These are phyloP conservation scores for Leptinotarsa lineolata DNA, from an alignment of 1,140 invertebrate genomes.

Conservation along the genomic window DNA sequence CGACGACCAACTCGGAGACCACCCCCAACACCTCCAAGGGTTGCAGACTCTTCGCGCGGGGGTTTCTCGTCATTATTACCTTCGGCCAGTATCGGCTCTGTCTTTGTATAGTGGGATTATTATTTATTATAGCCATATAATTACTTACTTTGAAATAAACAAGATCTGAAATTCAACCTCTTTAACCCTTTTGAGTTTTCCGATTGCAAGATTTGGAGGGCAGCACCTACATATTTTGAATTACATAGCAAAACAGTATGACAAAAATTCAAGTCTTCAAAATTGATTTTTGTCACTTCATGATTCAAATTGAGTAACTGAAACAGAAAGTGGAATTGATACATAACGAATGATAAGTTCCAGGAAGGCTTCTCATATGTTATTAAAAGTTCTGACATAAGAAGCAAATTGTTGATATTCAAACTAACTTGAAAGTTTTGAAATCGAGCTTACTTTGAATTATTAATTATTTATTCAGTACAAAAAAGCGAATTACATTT, in stretches of 20 bases:
- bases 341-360: neutral
- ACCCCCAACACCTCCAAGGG: no score
- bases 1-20: no score
- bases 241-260: constrained; percentile 31
- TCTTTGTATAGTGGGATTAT: neutral
- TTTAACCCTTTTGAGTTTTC: constrained; percentile 31
- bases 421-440: neutral
- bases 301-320: constrained; percentile 26
- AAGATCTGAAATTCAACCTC: constrained; percentile 16
- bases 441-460: no score
- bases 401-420: neutral
- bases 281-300: constrained; percentile 29
- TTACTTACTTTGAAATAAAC: constrained; percentile 20
- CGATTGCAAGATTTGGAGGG: constrained; percentile 33
- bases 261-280: constrained; percentile 33
- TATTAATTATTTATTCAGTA: no score
- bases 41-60: no score
- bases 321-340: constrained; percentile 20
- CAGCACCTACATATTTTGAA: constrained; percentile 31
- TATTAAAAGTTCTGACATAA: no score
- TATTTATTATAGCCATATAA: neutral
- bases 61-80: no score
- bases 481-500: no score
- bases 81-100: no score
- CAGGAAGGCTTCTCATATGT: no score